A percentile compares a stretch with the other conserved stretches of the same genome.
Evolutionary conservation across 2,113 vertebrate genomes (phyloP).

Genomic region (Labrus mixtus): DNA sequence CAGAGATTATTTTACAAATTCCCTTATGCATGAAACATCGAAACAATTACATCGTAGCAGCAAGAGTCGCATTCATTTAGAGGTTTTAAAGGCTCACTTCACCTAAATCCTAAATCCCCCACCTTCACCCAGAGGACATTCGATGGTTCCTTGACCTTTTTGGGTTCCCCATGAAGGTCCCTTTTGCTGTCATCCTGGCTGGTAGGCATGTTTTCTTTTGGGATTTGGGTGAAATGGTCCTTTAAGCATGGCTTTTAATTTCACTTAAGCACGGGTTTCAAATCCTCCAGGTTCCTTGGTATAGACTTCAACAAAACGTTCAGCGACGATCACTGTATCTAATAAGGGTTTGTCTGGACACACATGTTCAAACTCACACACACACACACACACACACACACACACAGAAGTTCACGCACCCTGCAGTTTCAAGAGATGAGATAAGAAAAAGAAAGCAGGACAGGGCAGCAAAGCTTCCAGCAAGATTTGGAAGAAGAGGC

Average conservation of each 20-base stretch:
- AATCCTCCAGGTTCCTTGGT: slow-evolving; percentile 8
- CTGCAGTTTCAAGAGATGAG: slow-evolving; percentile 36
- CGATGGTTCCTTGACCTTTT: too few species aligned
- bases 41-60: slow-evolving; percentile 32
- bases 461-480: slow-evolving; percentile 69
- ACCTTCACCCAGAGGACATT: too few species aligned
- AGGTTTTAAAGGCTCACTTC: slow-evolving; percentile 39
- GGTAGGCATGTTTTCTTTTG: background rate
- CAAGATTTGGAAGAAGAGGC: slow-evolving; percentile 58
- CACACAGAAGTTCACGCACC: slow-evolving; percentile 27
- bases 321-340: background rate
- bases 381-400: slow-evolving; percentile 30
- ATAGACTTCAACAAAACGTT: slow-evolving; percentile 8
- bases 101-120: slow-evolving; percentile 28
- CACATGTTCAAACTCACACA: slow-evolving; percentile 5
- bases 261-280: slow-evolving; percentile 38
- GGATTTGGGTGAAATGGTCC: slow-evolving; percentile 35
- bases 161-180: too few species aligned
- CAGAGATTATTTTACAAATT: background rate
- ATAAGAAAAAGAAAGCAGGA: slow-evolving; percentile 24
- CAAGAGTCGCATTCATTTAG: slow-evolving; percentile 11
- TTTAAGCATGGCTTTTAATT: slow-evolving; percentile 71
- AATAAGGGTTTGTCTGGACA: slow-evolving; percentile 19
- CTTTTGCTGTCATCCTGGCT: background rate
- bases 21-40: slow-evolving; percentile 8